phyloP scores from a whole-genome alignment of 2,888 invertebrate species.

The Stegophylla sp. region DNA sequence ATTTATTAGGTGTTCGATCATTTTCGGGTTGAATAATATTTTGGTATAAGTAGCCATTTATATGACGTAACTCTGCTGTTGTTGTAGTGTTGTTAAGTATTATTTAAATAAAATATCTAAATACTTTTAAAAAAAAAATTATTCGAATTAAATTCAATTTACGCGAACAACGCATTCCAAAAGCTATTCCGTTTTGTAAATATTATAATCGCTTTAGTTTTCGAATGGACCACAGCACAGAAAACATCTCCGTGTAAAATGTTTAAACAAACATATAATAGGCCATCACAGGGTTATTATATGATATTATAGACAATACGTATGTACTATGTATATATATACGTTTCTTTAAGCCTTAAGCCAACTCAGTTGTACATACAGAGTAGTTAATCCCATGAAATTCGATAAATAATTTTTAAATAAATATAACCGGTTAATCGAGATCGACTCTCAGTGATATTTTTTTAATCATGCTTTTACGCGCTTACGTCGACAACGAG shows the following conservation, averaged over 20 bases:
- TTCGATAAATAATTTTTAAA: slow-evolving; percentile 18
- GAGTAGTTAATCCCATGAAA: slow-evolving; percentile 28
- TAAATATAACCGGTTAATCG: slow-evolving; percentile 48
- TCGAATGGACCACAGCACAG: too few relatives aligned
- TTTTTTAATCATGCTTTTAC: slow-evolving; percentile 27
- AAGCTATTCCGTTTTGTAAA: background rate
- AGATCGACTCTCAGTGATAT: slow-evolving; percentile 33
- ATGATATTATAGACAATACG: too few relatives aligned
- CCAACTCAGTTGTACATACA: background rate
- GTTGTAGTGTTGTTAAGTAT: background rate
- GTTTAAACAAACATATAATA: too few relatives aligned
- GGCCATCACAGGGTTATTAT: too few relatives aligned
- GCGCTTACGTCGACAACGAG: background rate
- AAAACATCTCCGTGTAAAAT: too few relatives aligned
- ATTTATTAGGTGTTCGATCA: background rate
- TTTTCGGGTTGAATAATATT: too few relatives aligned
- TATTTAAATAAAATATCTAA: too few relatives aligned
- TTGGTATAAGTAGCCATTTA: too few relatives aligned
- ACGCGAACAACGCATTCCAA: background rate
- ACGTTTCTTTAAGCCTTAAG: too few relatives aligned
- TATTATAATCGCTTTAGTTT: background rate
- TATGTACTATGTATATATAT: too few relatives aligned
- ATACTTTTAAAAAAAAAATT: background rate
- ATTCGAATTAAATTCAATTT: background rate
- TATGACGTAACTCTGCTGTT: too few relatives aligned